phyloP scores from a whole-genome alignment of 2,113 vertebrate species.

The Spea bombifrons region DNA sequence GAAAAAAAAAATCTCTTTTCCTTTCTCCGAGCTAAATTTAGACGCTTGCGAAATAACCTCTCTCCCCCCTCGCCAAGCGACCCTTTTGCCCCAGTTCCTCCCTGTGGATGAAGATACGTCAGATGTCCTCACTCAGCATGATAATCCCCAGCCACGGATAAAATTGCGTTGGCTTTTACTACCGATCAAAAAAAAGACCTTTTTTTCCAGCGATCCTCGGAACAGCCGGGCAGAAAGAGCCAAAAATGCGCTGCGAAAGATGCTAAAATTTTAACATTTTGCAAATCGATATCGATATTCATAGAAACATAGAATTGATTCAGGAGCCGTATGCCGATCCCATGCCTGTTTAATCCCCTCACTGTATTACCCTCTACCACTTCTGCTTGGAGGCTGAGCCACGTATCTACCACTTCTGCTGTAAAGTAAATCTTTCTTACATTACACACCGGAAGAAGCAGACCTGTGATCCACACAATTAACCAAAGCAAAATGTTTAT shows the following conservation, averaged over 20 bases:
- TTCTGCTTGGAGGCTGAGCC: no score
- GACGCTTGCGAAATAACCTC: background rate
- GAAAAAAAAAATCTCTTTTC: constrained; percentile 3
- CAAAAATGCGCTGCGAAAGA: background rate
- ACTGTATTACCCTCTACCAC: no score
- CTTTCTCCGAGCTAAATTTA: constrained; percentile 18
- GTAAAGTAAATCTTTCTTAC: no score
- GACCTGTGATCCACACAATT: no score
- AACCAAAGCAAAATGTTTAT: no score
- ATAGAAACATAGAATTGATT: no score
- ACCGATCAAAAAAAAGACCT: background rate
- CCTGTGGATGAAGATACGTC: constrained; percentile 1
- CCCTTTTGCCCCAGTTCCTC: constrained; percentile 17
- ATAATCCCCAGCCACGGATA: constrained; percentile 6
- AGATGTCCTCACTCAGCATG: constrained; percentile 5
- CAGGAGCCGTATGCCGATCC: no score
- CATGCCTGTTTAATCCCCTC: no score
- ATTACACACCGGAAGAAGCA: no score
- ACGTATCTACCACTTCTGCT: no score
- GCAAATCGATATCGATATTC: no score
- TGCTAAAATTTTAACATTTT: no score
- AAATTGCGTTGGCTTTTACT: background rate
- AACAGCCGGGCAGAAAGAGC: background rate
- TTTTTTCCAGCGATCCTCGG: background rate
- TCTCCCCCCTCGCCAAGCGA: background rate